Evolutionary conservation across 2,888 invertebrate species (phyloP).

Genomic region (Macrophya annulata): DNA sequence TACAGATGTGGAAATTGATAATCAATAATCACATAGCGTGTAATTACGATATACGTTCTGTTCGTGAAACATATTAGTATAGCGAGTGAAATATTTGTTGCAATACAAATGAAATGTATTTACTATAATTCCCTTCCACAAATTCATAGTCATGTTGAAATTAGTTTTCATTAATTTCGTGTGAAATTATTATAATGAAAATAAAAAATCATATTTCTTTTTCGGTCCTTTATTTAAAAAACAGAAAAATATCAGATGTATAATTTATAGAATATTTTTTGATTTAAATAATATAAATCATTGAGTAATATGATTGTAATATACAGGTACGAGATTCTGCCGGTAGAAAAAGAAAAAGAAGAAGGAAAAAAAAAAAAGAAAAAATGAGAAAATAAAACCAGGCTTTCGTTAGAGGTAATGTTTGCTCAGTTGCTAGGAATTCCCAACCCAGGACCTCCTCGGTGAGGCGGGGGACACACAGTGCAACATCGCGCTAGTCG

Average conservation of each 20-base stretch:
- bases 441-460: conserved; percentile 51
- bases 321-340: conserved; percentile 7
- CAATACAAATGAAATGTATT: background rate
- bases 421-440: conserved; percentile 57
- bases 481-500: conserved; percentile 35
- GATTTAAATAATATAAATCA: background rate
- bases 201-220: background rate
- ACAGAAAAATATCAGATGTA: background rate
- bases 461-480: background rate
- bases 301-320: background rate
- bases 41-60: conserved; percentile 5
- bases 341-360: background rate
- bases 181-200: background rate
- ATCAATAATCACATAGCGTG: conserved; percentile 29
- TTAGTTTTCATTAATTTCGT: no score
- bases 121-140: conserved; percentile 2
- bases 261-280: background rate
- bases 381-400: background rate
- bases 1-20: background rate
- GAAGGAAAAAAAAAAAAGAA: background rate
- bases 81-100: background rate
- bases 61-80: background rate
- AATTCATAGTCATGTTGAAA: background rate
- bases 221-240: background rate
- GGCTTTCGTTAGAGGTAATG: conserved; percentile 31